Evolutionary conservation across 2,113 vertebrate species (phyloP).

Genomic region (Ranitomeya variabilis): DNA sequence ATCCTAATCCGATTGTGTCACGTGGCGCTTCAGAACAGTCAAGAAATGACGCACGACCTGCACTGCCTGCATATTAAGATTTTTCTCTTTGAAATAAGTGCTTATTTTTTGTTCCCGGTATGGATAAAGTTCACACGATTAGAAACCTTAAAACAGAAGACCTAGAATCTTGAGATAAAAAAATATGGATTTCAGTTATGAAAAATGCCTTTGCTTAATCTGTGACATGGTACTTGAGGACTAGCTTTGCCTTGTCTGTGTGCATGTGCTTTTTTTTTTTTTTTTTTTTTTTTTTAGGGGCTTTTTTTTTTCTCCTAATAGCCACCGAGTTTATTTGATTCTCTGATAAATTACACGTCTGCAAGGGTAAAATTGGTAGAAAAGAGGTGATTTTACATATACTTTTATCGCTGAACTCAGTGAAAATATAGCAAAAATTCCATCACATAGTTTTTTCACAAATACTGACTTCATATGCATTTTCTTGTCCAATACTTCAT

Average conservation of each 20-base stretch:
- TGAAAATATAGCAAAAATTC: too few relatives aligned
- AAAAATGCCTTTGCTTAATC: slow-evolving; percentile 8
- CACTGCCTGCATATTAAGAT: slow-evolving; percentile 25
- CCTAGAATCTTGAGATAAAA: slow-evolving; percentile 23
- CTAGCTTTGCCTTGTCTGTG: neutral
- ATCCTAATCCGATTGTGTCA: slow-evolving; percentile 56
- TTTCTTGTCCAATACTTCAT: too few relatives aligned
- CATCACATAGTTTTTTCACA: too few relatives aligned
- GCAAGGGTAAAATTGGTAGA: too few relatives aligned
- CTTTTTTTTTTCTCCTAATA: neutral
- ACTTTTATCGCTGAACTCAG: too few relatives aligned
- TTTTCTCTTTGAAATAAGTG: neutral
- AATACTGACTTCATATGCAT: too few relatives aligned
- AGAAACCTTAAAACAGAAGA: slow-evolving; percentile 36
- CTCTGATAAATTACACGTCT: neutral
- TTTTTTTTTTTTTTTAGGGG: neutral
- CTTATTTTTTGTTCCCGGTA: neutral
- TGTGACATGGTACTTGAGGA: slow-evolving; percentile 3
- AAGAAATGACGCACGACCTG: slow-evolving; percentile 14
- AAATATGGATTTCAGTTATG: slow-evolving; percentile 22
- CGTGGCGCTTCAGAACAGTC: slow-evolving; percentile 35
- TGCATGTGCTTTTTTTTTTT: neutral
- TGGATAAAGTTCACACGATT: slow-evolving; percentile 7
- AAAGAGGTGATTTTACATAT: too few relatives aligned
- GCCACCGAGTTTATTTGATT: neutral